Base-by-base conservation (phyloP, 2,888 invertebrate species). In the Epirrhoe tristata region DNA sequence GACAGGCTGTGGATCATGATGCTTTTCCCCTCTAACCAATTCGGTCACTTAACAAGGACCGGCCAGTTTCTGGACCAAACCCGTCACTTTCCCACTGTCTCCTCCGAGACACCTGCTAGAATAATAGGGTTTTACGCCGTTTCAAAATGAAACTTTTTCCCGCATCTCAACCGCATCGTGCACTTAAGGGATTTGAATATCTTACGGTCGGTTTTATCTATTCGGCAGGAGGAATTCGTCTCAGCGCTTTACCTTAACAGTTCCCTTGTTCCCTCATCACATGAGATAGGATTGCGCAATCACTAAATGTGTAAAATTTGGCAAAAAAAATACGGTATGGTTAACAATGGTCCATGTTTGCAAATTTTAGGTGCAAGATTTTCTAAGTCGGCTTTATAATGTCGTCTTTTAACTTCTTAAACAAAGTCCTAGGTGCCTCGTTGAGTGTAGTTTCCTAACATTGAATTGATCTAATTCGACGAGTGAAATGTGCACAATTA, bases 171-270 rank as follows among this genome's bases (percentile, higher is more conserved):
- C 93, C 93, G 88, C 93, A 88, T 80, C 89, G 91, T 90, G 90
- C 92, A 93, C 93, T 93, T 93, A 92, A 90, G 93, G 93, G 93
- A 92, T 92, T 92, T 93, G 92, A 93, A 93, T 93, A 91, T 90
- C 92, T 92, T 91, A 93, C 88, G 86, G 85, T 80, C 81, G 89
- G 89, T 86, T 90, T 91, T 92, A 90, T 91, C 88, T 89, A 85
- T 88, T 81, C 77, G 79, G 74, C 73, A 70, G 77, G 85, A 82
- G 83, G 85, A 83, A 87, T 86, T 84, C 85, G 81, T 85, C 80
- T 79, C 80, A 77, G 83, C 86, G 82, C 88, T 87, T 59, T 59
- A 64, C 68, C 80, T 82, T 81, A 84, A 84, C 87, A 84, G 86
- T 88, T 83, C 83, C 77, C 82, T 77, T 78, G 84, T 80, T 80